Percentiles rank a stretch among this genome's conserved stretches.
Conservation (phyloP, 2,888 invertebrate species). For the Rhaphigaster nebulosa region DNA sequence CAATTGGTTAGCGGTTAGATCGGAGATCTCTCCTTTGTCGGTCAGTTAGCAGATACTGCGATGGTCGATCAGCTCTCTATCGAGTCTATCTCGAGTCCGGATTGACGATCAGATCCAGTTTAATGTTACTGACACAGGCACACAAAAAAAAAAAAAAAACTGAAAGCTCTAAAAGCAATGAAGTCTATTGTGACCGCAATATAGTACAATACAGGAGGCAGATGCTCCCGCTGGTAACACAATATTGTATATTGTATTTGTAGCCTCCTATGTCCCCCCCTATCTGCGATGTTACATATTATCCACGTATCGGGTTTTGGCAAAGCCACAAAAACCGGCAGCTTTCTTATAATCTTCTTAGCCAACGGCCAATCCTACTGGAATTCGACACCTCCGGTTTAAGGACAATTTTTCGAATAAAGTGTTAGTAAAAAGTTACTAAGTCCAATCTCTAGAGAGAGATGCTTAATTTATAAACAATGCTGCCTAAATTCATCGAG, state of each 20-base stretch:
- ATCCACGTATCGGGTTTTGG: slow-evolving; percentile 19
- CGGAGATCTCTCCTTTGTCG: neutral
- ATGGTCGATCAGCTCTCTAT: neutral
- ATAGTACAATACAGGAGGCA: slow-evolving; percentile 18
- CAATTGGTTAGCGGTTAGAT: slow-evolving; percentile 33
- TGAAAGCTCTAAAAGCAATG: neutral
- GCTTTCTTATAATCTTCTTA: slow-evolving; percentile 31
- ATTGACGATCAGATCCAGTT: slow-evolving; percentile 10
- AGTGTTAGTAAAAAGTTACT: neutral
- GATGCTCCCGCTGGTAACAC: slow-evolving; percentile 4
- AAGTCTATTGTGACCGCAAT: slow-evolving; percentile 21
- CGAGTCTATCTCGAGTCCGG: neutral
- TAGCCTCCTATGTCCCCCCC: neutral
- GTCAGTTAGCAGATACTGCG: neutral
- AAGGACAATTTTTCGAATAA: neutral
- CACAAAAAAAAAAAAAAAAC: neutral
- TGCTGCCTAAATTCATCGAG: too few species aligned
- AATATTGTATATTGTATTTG: slow-evolving; percentile 42
- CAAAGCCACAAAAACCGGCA: neutral
- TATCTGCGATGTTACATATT: neutral
- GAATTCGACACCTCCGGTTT: slow-evolving; percentile 28
- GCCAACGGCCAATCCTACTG: neutral
- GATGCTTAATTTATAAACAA: too few species aligned
- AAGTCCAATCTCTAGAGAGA: too few species aligned
- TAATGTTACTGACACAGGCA: neutral